A percentile compares a stretch with the other conserved stretches of the same genome.
Conservation (phyloP, 2,113 vertebrate species). For the Albula glossodonta region DNA sequence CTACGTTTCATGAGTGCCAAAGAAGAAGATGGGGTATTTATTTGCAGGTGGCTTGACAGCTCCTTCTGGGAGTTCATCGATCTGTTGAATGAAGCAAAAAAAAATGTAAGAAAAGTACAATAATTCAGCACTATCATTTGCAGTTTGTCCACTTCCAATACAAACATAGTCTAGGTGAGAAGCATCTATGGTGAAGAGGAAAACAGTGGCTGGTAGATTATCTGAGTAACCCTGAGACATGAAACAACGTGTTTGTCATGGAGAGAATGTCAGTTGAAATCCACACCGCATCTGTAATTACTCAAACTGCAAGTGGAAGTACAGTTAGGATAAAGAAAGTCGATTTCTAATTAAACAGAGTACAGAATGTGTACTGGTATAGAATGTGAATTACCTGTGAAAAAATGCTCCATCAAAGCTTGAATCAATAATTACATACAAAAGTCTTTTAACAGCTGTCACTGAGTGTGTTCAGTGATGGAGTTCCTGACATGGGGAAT, state of each 20-base stretch:
- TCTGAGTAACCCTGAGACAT: background rate
- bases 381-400: background rate
- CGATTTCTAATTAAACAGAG: slow-evolving; percentile 9
- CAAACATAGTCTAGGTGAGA: background rate
- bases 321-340: background rate
- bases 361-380: background rate
- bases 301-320: background rate
- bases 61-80: slow-evolving; percentile 96
- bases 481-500: background rate
- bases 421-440: slow-evolving; percentile 1
- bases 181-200: background rate
- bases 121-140: background rate
- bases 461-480: background rate
- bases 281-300: background rate
- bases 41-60: slow-evolving; percentile 95
- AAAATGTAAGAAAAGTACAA: background rate
- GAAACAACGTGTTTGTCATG: background rate
- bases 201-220: background rate
- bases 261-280: background rate
- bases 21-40: slow-evolving; percentile 98
- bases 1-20: slow-evolving; percentile 96
- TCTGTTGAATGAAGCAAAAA: slow-evolving; percentile 69
- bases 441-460: background rate
- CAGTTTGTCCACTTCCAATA: background rate
- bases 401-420: background rate